Conservation (phyloP, 2,797 vertebrate species). For the Rhynchonycteris naso region DNA sequence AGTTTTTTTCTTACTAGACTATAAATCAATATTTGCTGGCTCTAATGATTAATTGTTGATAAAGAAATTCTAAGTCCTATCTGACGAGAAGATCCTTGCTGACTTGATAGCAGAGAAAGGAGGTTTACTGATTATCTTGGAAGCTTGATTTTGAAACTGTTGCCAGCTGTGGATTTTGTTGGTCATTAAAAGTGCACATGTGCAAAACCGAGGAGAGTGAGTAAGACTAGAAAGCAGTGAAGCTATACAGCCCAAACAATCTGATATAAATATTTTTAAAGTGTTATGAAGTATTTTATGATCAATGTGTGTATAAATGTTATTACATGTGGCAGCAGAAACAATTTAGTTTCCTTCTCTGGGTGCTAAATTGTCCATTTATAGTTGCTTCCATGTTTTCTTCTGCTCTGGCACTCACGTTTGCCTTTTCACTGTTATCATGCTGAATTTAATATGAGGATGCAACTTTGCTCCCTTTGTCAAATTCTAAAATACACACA, state of each 20-base stretch:
- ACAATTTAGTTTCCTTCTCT: not conserved
- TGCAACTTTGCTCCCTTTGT: conserved; percentile 39
- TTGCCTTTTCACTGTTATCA: conserved; percentile 8
- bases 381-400: not conserved
- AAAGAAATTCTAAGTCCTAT: conserved; percentile 26
- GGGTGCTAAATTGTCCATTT: not conserved
- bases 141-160: not conserved
- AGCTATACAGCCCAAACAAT: not conserved
- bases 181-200: not conserved
- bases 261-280: conserved; percentile 29
- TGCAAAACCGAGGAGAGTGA: not conserved
- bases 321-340: conserved; percentile 6
- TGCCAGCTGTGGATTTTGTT: not conserved
- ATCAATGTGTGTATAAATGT: not conserved
- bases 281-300: not conserved
- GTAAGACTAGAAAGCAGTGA: not conserved
- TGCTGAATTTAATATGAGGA: conserved; percentile 23
- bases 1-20: not conserved
- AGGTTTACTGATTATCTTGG: not conserved
- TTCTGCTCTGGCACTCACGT: not conserved
- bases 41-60: conserved; percentile 33
- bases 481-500: conserved; percentile 28
- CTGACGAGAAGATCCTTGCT: not conserved
- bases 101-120: not conserved
- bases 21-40: not conserved